Percentiles rank a stretch among this genome's conserved stretches.
phyloP scores from a whole-genome alignment of 2,113 vertebrate species.

The Reinhardtius hippoglossoides region DNA sequence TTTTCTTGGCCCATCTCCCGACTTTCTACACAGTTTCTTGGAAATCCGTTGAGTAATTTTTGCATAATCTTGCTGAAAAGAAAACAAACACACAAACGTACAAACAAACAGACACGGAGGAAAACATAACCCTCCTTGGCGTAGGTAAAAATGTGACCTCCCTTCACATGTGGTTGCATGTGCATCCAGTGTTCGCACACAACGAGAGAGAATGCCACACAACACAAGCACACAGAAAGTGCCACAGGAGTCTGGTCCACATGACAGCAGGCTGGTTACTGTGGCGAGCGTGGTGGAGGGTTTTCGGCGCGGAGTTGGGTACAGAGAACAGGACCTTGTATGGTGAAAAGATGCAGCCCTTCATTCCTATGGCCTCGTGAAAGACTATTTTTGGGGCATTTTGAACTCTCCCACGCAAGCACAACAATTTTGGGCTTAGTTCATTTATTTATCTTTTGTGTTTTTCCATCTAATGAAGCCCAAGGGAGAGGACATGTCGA shows the following conservation, averaged over 20 bases:
- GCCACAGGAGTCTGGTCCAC: slow-evolving; percentile 15
- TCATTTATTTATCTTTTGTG: slow-evolving; percentile 84
- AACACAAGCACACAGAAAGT: slow-evolving; percentile 40
- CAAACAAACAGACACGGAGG: neutral
- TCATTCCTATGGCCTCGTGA: slow-evolving; percentile 78
- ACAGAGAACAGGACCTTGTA: slow-evolving; percentile 77
- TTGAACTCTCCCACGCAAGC: slow-evolving; percentile 83
- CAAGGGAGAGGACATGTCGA: slow-evolving; percentile 66
- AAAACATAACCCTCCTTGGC: too few species aligned
- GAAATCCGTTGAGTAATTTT: too few species aligned
- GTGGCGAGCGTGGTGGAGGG: slow-evolving; percentile 41
- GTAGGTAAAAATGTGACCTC: neutral
- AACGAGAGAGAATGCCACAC: slow-evolving; percentile 9
- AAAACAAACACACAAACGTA: neutral
- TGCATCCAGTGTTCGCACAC: slow-evolving; percentile 16
- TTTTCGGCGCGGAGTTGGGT: slow-evolving; percentile 33
- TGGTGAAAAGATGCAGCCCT: slow-evolving; percentile 79
- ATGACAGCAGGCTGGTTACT: slow-evolving; percentile 39
- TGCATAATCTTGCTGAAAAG: too few species aligned
- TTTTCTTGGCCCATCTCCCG: too few species aligned
- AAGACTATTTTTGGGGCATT: slow-evolving; percentile 80
- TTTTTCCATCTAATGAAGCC: slow-evolving; percentile 81
- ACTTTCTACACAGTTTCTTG: too few species aligned
- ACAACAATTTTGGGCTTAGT: slow-evolving; percentile 80
- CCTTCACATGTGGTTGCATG: slow-evolving; percentile 1